Conservation (phyloP, 2,113 vertebrate genomes). For the Megalops atlanticus region DNA sequence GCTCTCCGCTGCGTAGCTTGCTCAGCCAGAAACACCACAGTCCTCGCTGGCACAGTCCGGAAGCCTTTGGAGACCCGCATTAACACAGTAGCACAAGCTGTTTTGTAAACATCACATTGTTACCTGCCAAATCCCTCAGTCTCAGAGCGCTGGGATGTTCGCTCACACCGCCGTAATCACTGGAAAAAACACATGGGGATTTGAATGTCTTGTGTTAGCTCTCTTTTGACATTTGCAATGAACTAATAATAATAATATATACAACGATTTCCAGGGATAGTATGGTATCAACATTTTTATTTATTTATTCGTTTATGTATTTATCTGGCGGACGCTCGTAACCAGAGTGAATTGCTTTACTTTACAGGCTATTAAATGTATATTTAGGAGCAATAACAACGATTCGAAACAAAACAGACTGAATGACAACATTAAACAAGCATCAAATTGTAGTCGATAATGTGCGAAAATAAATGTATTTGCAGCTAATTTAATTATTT, state of each 20-base stretch:
- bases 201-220: neutral
- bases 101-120: neutral
- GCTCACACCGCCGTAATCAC: neutral
- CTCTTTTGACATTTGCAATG: neutral
- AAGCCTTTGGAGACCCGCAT: constrained; percentile 5
- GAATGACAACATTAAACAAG: neutral
- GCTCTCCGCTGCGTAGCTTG: neutral
- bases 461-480: no score
- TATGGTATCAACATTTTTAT: neutral
- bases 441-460: neutral
- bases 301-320: neutral
- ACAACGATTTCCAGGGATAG: no score
- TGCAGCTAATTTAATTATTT: no score
- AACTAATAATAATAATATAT: neutral
- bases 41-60: constrained; percentile 3
- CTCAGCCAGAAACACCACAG: constrained; percentile 4
- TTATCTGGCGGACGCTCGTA: neutral
- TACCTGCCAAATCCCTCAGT: constrained; percentile 9
- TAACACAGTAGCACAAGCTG: neutral
- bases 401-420: neutral
- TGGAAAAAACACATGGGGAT: neutral
- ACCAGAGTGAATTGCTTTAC: neutral
- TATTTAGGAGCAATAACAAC: no score
- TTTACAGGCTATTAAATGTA: neutral
- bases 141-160: neutral